Conservation (phyloP, 2,888 invertebrate genomes). For the Sthenelais limicola region DNA sequence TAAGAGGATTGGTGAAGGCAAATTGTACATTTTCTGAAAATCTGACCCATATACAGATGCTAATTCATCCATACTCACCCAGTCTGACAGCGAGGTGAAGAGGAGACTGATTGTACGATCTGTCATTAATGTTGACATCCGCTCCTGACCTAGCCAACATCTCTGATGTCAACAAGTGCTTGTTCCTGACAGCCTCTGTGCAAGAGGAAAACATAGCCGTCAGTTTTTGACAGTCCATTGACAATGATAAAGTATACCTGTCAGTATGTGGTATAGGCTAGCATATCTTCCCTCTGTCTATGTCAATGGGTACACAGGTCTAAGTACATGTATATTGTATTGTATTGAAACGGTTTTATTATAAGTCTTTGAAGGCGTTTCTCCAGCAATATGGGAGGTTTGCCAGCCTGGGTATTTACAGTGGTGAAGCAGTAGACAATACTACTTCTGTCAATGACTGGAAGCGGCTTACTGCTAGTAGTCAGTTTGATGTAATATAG, state of each 20-base stretch:
- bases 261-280: too few species aligned
- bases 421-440: too few species aligned
- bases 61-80: slow-evolving; percentile 10
- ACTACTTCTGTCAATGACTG: too few species aligned
- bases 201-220: not conserved
- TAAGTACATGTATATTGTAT: not conserved
- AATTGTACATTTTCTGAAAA: too few species aligned
- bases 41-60: not conserved
- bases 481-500: too few species aligned
- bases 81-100: slow-evolving; percentile 59
- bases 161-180: slow-evolving; percentile 55
- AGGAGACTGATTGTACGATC: slow-evolving; percentile 49
- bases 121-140: slow-evolving; percentile 58
- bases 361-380: too few species aligned
- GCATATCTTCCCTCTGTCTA: too few species aligned
- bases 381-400: too few species aligned
- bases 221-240: not conserved
- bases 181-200: slow-evolving; percentile 34
- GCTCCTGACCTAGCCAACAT: slow-evolving; percentile 58
- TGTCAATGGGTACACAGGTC: too few species aligned
- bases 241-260: not conserved
- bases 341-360: not conserved
- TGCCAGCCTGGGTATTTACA: too few species aligned
- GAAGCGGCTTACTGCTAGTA: too few species aligned
- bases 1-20: too few species aligned